Evolutionary conservation across 37 sponge, comb jelly and placozoan species (phyloP), one percentile per base, ranked within the genome.

Genomic region (Theonella swinhoei): DNA sequence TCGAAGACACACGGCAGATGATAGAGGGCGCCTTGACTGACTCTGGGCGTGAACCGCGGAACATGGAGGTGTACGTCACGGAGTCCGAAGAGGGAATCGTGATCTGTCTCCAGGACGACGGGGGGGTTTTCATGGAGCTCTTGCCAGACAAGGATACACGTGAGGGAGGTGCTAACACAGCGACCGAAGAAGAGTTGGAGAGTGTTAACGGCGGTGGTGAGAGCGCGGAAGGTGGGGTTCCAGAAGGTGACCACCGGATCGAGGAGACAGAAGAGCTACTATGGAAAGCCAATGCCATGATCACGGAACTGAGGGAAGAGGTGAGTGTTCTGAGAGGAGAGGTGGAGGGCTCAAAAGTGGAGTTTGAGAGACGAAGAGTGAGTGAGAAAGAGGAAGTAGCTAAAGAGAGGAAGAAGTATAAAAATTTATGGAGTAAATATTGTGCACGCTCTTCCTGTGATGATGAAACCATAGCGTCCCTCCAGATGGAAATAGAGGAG

Each of bases 1-100:
- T 71, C 11, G 81, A 36, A 64, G 81, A 80, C 8, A 59, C 68
- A 11, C 70, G 81, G 42, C 81, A 69, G 33, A n/a, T 80, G 14
- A 3, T 80, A 3, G 81, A 80, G 30, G 79, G 43, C 4, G 63
- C n/a, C 38, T 7, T 78, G 34, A 28, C 39, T 38, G 64, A 62
- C 37, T 3, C 28, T 9, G 40, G 64, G 9, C 39, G 33, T 24
- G 66, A 78, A n/a, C 66, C 66, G 14, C 30, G 22, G 79, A 78
- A 78, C 5, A 66, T 78, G 9, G 66, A 78, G 42, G 79, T 78
- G 3, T 64, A 35, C n/a, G 79, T 78, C 23, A 31, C 23, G 23
- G 69, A 68, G 28, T 19, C 20, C n/a, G 11, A 11, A 9, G 14
- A 11, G 29, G 64, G 77, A 14, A 63, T 59, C 20, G 30, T 34